phyloP scores from a whole-genome alignment of 2,797 vertebrate species.

The Phataginus tetradactyla region DNA sequence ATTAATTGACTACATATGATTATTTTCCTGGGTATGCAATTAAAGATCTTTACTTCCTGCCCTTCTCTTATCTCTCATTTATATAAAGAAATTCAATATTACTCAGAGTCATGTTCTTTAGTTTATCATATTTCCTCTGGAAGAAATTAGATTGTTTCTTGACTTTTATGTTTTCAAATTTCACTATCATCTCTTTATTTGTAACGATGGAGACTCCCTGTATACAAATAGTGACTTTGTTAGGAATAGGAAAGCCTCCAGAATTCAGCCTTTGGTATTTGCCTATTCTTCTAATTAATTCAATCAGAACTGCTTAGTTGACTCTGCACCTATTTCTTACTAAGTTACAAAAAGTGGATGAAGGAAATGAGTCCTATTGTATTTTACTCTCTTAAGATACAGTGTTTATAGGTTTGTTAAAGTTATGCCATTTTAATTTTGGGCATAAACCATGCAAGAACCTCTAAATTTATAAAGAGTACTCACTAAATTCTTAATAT shows the following conservation, averaged over 20 bases:
- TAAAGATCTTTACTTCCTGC: not conserved
- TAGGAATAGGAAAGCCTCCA: not conserved
- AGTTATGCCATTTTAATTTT: not conserved
- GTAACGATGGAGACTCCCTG: not conserved
- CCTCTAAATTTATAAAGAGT: not conserved
- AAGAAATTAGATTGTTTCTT: not conserved
- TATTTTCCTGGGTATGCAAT: not conserved
- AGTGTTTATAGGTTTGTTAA: not conserved
- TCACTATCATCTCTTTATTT: not conserved
- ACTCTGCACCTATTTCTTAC: not conserved
- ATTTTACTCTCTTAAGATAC: not conserved
- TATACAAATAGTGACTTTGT: not conserved
- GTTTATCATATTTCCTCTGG: not conserved
- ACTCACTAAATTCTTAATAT: not conserved
- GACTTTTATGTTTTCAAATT: conserved; percentile 3
- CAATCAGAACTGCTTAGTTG: not conserved
- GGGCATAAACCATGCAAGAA: not conserved
- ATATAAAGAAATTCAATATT: not conserved
- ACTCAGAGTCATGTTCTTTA: not conserved
- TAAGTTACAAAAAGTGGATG: not conserved
- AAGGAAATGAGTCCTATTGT: not conserved
- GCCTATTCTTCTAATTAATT: not conserved
- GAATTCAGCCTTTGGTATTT: not conserved
- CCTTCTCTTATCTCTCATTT: not conserved
- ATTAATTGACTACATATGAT: not conserved